These are phyloP conservation scores for Linyphia triangularis DNA, from an alignment of 2,888 invertebrate species.

Conservation along the genomic window DNA sequence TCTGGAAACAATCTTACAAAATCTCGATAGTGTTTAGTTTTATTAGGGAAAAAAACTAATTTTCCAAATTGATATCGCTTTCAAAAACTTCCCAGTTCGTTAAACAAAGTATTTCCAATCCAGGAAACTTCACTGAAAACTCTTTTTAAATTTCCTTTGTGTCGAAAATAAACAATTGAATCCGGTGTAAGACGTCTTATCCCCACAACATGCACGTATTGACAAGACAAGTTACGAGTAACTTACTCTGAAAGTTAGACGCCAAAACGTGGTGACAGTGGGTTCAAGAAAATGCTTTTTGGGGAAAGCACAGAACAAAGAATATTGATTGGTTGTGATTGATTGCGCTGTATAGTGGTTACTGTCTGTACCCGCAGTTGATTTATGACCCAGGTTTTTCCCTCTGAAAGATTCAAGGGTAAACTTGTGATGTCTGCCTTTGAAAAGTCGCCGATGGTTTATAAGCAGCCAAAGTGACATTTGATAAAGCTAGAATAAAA, in stretches of 20 bases:
- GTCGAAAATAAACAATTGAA: background rate
- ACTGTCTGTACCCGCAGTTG: constrained; percentile 41
- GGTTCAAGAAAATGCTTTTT: constrained; percentile 20
- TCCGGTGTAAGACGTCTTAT: background rate
- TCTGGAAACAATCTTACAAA: too few relatives aligned
- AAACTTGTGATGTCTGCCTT: constrained; percentile 35
- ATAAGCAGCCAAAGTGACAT: constrained; percentile 21
- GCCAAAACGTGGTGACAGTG: background rate
- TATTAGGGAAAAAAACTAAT: too few relatives aligned
- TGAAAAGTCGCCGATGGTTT: constrained; percentile 41
- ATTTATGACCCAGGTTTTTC: constrained; percentile 56
- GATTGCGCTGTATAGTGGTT: constrained; percentile 60
- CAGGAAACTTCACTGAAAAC: background rate
- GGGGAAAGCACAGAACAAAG: constrained; percentile 37
- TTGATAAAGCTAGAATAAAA: background rate
- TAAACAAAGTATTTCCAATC: background rate
- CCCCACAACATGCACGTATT: constrained; percentile 10
- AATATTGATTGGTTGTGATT: constrained; percentile 68
- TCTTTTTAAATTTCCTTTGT: background rate
- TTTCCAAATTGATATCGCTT: too few relatives aligned
- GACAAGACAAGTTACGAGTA: constrained; percentile 35
- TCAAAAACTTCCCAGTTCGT: background rate
- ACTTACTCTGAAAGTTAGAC: constrained; percentile 34
- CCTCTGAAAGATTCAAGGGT: constrained; percentile 36
- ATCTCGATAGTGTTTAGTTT: too few relatives aligned